These are phyloP conservation scores for Diachasmimorpha longicaudata DNA, from an alignment of 1,140 invertebrate genomes.

Conservation along the genomic window DNA sequence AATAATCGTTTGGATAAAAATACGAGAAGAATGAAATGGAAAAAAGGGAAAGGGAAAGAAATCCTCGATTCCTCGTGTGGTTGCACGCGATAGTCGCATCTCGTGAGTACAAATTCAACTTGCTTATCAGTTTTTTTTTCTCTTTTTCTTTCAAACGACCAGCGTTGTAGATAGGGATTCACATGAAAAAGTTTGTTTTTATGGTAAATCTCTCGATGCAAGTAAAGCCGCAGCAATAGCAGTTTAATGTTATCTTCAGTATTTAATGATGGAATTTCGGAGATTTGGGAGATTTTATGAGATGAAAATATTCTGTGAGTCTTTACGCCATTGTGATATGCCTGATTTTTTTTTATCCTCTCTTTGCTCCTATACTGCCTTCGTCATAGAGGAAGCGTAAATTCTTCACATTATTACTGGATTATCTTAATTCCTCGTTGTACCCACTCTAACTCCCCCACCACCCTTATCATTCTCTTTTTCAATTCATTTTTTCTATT, in stretches of 20 bases:
- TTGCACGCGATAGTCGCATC: conserved; percentile 4
- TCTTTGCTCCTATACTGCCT: background rate
- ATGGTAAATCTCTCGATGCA: background rate
- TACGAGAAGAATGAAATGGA: background rate
- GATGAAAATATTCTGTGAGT: background rate
- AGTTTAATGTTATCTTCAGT: background rate
- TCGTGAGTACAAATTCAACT: background rate
- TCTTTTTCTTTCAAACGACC: background rate
- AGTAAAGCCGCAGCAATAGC: background rate
- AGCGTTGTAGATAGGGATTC: background rate
- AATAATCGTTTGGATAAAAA: background rate
- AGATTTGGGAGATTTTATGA: background rate
- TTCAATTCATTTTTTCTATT: background rate
- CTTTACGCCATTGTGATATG: background rate
- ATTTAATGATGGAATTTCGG: background rate
- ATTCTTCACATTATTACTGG: background rate
- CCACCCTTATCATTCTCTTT: background rate
- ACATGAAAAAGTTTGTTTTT: background rate
- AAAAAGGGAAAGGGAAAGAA: background rate
- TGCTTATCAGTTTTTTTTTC: conserved; percentile 4
- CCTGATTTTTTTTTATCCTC: background rate
- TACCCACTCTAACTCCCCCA: no score
- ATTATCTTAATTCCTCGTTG: background rate
- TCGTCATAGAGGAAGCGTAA: background rate
- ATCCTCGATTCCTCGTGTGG: background rate